These are phyloP conservation scores for Tanytarsus gracilentus DNA, from an alignment of 2,888 invertebrate species.

Conservation along the genomic window DNA sequence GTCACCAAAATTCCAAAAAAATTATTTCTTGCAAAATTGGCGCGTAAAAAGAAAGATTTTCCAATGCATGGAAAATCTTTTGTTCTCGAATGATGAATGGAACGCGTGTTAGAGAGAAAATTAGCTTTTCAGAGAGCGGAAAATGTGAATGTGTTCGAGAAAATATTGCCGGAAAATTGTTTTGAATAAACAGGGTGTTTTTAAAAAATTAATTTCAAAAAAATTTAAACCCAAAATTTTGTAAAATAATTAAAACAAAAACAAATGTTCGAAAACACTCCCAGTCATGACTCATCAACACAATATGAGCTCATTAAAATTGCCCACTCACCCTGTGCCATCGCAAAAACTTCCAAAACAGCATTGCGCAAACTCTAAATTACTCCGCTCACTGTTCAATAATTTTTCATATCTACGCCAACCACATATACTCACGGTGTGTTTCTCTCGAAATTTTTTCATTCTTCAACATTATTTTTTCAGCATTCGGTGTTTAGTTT, in stretches of 20 bases:
- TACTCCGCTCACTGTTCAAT: constrained; percentile 16
- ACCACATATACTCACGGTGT: constrained; percentile 6
- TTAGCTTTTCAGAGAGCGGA: background rate
- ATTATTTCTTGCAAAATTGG: background rate
- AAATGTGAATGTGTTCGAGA: background rate
- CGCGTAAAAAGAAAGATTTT: background rate
- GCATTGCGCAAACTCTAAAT: constrained; percentile 15
- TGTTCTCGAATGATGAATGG: no score
- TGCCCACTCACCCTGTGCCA: constrained; percentile 13
- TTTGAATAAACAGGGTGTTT: no score
- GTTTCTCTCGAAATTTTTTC: background rate
- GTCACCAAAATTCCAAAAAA: background rate
- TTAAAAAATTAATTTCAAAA: no score
- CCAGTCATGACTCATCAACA: background rate
- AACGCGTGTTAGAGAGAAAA: background rate
- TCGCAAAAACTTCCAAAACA: background rate
- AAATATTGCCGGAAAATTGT: no score
- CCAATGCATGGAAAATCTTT: background rate
- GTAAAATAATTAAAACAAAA: background rate
- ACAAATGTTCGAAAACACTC: no score
- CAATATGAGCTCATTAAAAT: background rate
- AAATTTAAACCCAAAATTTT: background rate
- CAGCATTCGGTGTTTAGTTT: constrained; percentile 4
- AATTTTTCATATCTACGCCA: constrained; percentile 1
- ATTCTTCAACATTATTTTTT: constrained; percentile 3